Conservation (phyloP, 2,113 vertebrate species). For the Desmodus rotundus region DNA sequence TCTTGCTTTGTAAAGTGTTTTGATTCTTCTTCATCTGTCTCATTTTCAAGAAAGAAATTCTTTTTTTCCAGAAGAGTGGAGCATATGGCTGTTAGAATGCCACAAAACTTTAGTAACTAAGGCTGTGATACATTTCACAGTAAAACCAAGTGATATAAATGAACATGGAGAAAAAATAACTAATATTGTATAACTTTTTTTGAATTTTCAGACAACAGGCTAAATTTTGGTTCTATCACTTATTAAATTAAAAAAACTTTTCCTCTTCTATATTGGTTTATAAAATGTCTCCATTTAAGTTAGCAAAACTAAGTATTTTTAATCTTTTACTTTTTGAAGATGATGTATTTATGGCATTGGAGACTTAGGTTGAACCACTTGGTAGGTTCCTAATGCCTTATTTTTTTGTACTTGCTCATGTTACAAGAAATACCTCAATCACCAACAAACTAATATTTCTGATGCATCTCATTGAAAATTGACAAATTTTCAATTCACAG, state of each 20-base stretch:
- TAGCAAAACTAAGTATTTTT: background rate
- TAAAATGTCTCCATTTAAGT: conserved; percentile 7
- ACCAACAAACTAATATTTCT: background rate
- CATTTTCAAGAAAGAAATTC: background rate
- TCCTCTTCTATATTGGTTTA: background rate
- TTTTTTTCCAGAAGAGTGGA: background rate
- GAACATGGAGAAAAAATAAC: background rate
- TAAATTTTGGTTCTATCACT: conserved; percentile 20
- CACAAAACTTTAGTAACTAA: background rate
- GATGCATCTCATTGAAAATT: conserved; percentile 3
- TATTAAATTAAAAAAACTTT: background rate
- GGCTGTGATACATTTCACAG: background rate
- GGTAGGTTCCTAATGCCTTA: background rate
- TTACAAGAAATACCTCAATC: background rate
- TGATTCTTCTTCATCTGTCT: background rate
- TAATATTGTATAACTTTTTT: background rate
- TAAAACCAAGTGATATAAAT: background rate
- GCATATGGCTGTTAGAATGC: background rate
- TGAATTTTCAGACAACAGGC: background rate
- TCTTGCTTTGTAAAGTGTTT: conserved; percentile 5
- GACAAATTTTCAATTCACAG: conserved; percentile 36
- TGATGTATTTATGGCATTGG: background rate
- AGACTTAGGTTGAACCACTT: background rate
- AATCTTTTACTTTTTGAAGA: background rate
- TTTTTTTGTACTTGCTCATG: background rate